Conservation (phyloP, 2,797 vertebrate species). For the Acanthiza pusilla region DNA sequence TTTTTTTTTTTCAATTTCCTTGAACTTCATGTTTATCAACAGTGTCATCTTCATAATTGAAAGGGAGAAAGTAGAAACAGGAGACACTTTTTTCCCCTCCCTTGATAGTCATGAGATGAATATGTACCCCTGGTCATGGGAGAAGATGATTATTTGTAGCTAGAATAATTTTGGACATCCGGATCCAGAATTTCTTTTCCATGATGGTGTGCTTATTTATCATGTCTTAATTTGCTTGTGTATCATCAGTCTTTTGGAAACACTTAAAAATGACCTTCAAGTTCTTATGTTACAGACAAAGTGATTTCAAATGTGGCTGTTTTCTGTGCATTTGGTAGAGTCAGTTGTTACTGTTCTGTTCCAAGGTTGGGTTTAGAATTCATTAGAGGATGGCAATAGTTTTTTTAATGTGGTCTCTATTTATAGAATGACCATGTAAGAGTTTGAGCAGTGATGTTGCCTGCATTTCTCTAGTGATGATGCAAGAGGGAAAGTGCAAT, state of each 20-base stretch:
- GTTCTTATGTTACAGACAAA: not conserved
- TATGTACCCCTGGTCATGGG: not conserved
- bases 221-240: not conserved
- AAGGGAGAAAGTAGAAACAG: not conserved
- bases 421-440: fast-evolving
- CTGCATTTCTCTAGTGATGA: not conserved
- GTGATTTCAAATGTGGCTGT: not conserved
- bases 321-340: not conserved
- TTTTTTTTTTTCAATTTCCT: not conserved
- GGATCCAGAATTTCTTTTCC: not conserved
- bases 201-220: not conserved
- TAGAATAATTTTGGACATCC: not conserved
- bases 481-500: not conserved
- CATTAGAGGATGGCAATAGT: not conserved
- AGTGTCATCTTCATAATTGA: not conserved
- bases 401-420: not conserved
- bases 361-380: not conserved
- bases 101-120: not conserved
- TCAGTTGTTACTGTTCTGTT: not conserved
- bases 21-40: not conserved
- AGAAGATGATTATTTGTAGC: not conserved
- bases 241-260: not conserved
- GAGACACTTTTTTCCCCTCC: not conserved
- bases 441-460: not conserved
- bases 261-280: not conserved